A percentile compares a stretch with the other conserved stretches of the same genome.
phyloP scores from a whole-genome alignment of 2,888 invertebrate species.

The Theodoxus fluviatilis region DNA sequence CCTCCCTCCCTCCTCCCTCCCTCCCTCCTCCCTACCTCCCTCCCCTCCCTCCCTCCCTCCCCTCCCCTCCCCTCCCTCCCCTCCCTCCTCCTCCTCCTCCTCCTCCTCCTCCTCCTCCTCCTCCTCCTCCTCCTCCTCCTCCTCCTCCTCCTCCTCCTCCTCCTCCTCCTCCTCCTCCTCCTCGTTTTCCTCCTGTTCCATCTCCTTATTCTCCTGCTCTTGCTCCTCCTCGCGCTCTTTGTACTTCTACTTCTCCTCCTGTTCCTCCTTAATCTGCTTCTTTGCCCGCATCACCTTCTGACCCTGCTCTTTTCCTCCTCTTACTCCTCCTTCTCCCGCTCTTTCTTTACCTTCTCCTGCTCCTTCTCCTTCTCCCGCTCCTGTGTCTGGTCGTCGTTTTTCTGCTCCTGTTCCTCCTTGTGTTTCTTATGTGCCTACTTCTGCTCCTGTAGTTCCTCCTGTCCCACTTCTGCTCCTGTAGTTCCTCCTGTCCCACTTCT shows the following conservation, averaged over 20 bases:
- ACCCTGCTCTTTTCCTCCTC: slow-evolving; percentile 24
- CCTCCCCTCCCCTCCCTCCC: slow-evolving; percentile 25
- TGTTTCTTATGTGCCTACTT: slow-evolving; percentile 21
- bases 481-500: no score
- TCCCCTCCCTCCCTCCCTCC: background rate
- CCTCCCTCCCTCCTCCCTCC: background rate
- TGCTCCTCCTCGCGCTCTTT: slow-evolving; percentile 26
- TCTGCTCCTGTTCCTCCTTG: slow-evolving; percentile 26
- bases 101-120: slow-evolving; percentile 28
- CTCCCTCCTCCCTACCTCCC: background rate
- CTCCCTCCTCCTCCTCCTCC: slow-evolving; percentile 27
- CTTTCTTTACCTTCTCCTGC: slow-evolving; percentile 22
- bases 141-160: slow-evolving; percentile 29
- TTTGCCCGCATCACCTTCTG: slow-evolving; percentile 17
- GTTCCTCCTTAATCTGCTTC: slow-evolving; percentile 29
- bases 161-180: slow-evolving; percentile 27
- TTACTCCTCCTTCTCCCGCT: slow-evolving; percentile 24
- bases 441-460: slow-evolving; percentile 24
- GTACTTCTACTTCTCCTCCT: slow-evolving; percentile 30
- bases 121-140: slow-evolving; percentile 29
- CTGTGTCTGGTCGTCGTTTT: slow-evolving; percentile 27
- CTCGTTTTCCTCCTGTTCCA: slow-evolving; percentile 28
- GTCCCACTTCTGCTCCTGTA: no score
- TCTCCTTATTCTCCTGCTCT: slow-evolving; percentile 22
- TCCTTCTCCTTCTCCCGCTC: slow-evolving; percentile 20